Conservation (phyloP, 1,140 invertebrate species). For the Drosophila malerkotliana region DNA sequence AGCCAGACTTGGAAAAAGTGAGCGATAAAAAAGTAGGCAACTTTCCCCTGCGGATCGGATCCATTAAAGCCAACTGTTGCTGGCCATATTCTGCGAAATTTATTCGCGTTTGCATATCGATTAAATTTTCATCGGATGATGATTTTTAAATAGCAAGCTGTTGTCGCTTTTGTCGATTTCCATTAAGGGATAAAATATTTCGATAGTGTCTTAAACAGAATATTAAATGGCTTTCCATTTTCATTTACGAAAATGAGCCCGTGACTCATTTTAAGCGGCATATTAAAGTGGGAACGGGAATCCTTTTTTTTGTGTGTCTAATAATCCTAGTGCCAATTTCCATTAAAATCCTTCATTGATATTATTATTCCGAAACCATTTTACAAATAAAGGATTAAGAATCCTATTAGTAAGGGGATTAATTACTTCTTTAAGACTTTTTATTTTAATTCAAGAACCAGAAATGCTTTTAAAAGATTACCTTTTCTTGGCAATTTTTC, state of each 20-base stretch:
- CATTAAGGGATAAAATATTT: slow-evolving; percentile 1
- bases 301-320: too few species aligned
- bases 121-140: slow-evolving; percentile 28
- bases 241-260: not conserved
- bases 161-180: slow-evolving; percentile 1
- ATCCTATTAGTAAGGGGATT: too few species aligned
- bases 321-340: too few species aligned
- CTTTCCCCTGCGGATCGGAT: slow-evolving; percentile 28
- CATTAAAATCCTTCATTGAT: too few species aligned
- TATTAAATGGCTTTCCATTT: slow-evolving; percentile 4
- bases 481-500: too few species aligned
- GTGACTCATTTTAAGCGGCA: not conserved
- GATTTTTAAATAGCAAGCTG: slow-evolving; percentile 37
- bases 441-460: too few species aligned
- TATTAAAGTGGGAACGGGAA: too few species aligned
- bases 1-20: slow-evolving; percentile 5
- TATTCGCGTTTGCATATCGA: slow-evolving; percentile 37
- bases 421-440: too few species aligned
- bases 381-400: too few species aligned
- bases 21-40: slow-evolving; percentile 41
- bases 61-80: slow-evolving; percentile 51
- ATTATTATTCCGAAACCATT: too few species aligned
- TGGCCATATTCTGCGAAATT: slow-evolving; percentile 43
- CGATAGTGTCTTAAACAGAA: not conserved
- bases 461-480: too few species aligned